These are phyloP conservation scores for Hirtodrosophila histrioides DNA, from an alignment of 2,888 invertebrate species.

Conservation along the genomic window DNA sequence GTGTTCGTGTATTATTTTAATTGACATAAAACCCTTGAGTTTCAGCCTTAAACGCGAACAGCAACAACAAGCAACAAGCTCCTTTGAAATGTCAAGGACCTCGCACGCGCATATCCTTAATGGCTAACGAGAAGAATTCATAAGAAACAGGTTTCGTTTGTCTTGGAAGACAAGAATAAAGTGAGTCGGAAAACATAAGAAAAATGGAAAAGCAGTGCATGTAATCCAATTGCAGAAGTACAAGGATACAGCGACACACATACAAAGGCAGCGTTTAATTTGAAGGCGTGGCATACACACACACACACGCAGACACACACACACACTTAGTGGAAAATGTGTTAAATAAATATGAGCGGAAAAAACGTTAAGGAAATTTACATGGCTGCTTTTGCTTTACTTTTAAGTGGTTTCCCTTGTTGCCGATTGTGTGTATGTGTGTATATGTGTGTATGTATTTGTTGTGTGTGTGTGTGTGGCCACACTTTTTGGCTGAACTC, in stretches of 20 bases:
- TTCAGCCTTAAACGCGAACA: too few species aligned
- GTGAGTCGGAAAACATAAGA: slow-evolving; percentile 23
- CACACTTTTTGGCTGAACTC: slow-evolving; percentile 69
- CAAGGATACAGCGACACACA: slow-evolving; percentile 46
- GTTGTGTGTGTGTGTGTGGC: slow-evolving; percentile 38
- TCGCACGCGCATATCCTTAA: slow-evolving; percentile 31
- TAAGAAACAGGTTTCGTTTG: slow-evolving; percentile 44
- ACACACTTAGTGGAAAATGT: slow-evolving; percentile 57
- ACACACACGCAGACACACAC: slow-evolving; percentile 16
- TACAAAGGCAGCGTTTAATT: slow-evolving; percentile 60
- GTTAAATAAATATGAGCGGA: slow-evolving; percentile 68
- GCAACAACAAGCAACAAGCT: slow-evolving; percentile 1
- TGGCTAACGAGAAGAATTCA: slow-evolving; percentile 58
- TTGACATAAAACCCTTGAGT: slow-evolving; percentile 17
- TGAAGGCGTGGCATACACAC: slow-evolving; percentile 56
- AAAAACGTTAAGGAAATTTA: slow-evolving; percentile 68
- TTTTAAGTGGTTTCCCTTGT: slow-evolving; percentile 74
- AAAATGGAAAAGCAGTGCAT: slow-evolving; percentile 56
- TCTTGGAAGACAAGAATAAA: slow-evolving; percentile 27
- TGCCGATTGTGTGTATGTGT: slow-evolving; percentile 39
- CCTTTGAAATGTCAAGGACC: slow-evolving; percentile 40
- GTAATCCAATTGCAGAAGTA: slow-evolving; percentile 69
- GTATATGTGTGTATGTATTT: slow-evolving; percentile 23
- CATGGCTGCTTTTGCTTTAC: slow-evolving; percentile 69
- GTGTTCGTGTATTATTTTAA: slow-evolving; percentile 23